These are phyloP conservation scores for Craterocephalus amniculus DNA, from an alignment of 2,797 vertebrate species.

Conservation along the genomic window DNA sequence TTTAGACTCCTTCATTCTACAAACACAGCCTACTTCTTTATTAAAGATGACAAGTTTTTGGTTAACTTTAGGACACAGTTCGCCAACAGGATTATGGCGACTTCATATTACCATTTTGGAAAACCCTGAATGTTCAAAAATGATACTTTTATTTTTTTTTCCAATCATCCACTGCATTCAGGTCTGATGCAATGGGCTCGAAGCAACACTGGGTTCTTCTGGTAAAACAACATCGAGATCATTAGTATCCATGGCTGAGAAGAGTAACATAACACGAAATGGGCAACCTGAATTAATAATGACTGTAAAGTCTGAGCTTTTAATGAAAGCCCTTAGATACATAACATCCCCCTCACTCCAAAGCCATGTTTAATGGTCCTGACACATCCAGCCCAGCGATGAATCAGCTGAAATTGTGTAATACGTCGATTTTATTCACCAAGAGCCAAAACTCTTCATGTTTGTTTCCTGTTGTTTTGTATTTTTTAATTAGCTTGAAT, in stretches of 20 bases:
- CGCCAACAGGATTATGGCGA: not conserved
- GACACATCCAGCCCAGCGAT: conserved; percentile 4
- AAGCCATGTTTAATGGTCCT: not conserved
- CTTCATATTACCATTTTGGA: not conserved
- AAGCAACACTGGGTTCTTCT: not conserved
- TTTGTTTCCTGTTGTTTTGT: conserved; percentile 39
- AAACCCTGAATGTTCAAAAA: not conserved
- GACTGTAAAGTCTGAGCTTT: not conserved
- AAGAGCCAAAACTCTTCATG: not conserved
- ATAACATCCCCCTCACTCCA: not conserved
- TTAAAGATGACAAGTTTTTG: not conserved
- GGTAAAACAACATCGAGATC: not conserved
- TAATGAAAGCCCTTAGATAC: not conserved
- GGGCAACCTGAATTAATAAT: no score
- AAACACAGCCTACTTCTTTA: no score
- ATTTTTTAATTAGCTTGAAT: conserved; percentile 25
- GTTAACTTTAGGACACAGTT: not conserved
- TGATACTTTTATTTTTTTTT: not conserved
- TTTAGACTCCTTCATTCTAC: no score
- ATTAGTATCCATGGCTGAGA: not conserved
- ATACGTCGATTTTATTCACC: not conserved
- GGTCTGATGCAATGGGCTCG: not conserved
- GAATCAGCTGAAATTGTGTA: conserved; percentile 15
- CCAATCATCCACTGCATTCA: not conserved
- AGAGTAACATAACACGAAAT: not conserved